Percentiles rank a stretch among this genome's conserved stretches.
These are phyloP conservation scores for Stenichneumon culpator DNA, from an alignment of 2,888 invertebrate species.

Conservation along the genomic window DNA sequence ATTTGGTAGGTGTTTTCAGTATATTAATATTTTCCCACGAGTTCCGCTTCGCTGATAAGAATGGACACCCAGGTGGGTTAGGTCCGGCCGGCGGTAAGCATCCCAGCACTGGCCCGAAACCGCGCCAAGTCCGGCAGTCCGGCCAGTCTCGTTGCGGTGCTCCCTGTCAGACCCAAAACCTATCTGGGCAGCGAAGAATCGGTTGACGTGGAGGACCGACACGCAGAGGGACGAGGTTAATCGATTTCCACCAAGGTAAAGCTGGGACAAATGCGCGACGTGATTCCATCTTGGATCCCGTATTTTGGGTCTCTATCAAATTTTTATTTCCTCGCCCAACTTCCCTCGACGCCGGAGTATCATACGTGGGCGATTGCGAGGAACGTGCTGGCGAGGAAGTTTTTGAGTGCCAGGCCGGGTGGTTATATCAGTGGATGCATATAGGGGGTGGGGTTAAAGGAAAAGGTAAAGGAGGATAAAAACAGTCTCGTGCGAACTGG, in stretches of 20 bases:
- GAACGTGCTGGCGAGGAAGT: slow-evolving; percentile 29
- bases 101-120: no score
- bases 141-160: no score
- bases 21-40: no score
- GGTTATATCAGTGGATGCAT: slow-evolving; percentile 10
- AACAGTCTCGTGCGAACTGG: slow-evolving; percentile 50
- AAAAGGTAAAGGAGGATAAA: not conserved
- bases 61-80: no score
- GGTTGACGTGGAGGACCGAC: not conserved
- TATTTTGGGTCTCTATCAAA: slow-evolving; percentile 17
- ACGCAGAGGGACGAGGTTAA: not conserved
- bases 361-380: not conserved
- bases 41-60: no score
- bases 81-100: no score
- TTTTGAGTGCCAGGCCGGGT: slow-evolving; percentile 22
- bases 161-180: no score
- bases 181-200: not conserved
- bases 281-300: slow-evolving; percentile 13
- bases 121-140: no score
- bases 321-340: slow-evolving; percentile 5
- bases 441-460: not conserved
- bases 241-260: not conserved
- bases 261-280: not conserved
- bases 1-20: no score
- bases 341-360: not conserved